Base-by-base conservation (phyloP, 2,888 invertebrate species). In the Amblyjoppa fuscipennis region DNA sequence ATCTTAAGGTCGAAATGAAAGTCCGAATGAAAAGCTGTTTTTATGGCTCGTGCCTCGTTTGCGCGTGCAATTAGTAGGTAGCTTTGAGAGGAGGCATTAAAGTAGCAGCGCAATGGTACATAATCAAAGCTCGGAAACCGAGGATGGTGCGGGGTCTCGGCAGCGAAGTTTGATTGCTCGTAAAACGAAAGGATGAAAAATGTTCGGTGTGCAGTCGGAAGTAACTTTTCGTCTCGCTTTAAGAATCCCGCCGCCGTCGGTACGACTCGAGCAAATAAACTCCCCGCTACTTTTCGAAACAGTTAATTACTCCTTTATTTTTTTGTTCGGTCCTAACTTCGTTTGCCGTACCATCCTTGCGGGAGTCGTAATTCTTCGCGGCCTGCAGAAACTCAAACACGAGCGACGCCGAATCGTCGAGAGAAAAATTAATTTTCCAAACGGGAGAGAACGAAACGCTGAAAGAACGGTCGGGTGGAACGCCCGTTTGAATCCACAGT, bases 81-180 rank as follows among this genome's bases (percentile, higher is more conserved):
- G 20, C 61, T 75, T 80, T 80, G 70, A 59, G 31, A 25, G 70
- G 64, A 31, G 13, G 45, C 41, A 41, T 49, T 20, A 66, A 76
- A 71, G 66, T 31, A 13, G 5, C 41, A 49, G 56, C 71, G 38
- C 34, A 49, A 49, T 49, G 45, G 31, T 53, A 56, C 79, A 49
- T 59, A 70, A 68, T 80, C 53, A 70, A 74, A 71, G 41, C 69
- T 45, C 16, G 28, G 16, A 68, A 20, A 41, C 34, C 16, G 7
- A 66, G 51, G 49, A 31, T n/a, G 20, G 49, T 16, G 49, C 31
- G 3, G 64, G 25, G 59, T 76, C 76, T 34, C 61, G 45, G 45
- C 56, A 56, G 56, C 49, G 38, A 81, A 81, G 80, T 84, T 84
- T 84, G 81, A 84, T 84, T 81, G 81, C 81, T 41, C 56, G 75